These are phyloP conservation scores for Ochotona curzoniae DNA, from an alignment of 2,113 vertebrate species.

Conservation along the genomic window DNA sequence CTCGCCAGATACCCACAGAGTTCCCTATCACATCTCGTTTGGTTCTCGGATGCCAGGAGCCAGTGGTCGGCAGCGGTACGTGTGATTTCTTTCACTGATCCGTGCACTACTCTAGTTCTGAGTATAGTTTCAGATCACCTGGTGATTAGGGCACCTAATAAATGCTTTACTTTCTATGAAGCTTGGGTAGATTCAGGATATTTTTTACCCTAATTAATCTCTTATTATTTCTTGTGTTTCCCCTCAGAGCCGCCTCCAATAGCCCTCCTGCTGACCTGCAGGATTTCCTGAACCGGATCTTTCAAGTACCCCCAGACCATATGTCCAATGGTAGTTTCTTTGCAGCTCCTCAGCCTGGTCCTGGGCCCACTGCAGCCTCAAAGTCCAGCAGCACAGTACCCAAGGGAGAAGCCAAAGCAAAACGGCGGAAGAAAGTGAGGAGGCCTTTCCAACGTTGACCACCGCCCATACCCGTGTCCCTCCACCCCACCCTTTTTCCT, in stretches of 20 bases:
- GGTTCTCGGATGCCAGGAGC: constrained; percentile 89
- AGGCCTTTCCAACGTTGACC: constrained; percentile 94
- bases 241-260: constrained; percentile 88
- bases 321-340: constrained; percentile 91
- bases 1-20: constrained; percentile 94
- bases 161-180: constrained; percentile 15
- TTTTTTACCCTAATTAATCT: constrained; percentile 26
- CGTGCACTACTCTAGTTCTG: constrained; percentile 6
- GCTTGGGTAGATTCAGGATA: constrained; percentile 17
- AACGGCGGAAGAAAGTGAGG: constrained; percentile 93
- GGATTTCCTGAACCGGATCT: constrained; percentile 93
- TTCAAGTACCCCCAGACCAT: constrained; percentile 90
- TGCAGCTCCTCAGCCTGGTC: constrained; percentile 83
- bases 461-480: background rate
- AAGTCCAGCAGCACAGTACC: constrained; percentile 83
- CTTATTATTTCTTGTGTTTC: constrained; percentile 11
- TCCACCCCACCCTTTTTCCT: constrained; percentile 57
- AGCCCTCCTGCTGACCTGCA: constrained; percentile 91
- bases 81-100: constrained; percentile 44
- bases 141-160: constrained; percentile 20
- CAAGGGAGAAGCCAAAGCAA: constrained; percentile 88
- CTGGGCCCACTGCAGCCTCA: constrained; percentile 84
- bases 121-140: constrained; percentile 39
- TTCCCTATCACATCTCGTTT: constrained; percentile 97
- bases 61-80: constrained; percentile 90